Evolutionary conservation across 2,797 vertebrate genomes (phyloP), one percentile per base, ranked within the genome.

Genomic region (Lepilemur septentrionalis): DNA sequence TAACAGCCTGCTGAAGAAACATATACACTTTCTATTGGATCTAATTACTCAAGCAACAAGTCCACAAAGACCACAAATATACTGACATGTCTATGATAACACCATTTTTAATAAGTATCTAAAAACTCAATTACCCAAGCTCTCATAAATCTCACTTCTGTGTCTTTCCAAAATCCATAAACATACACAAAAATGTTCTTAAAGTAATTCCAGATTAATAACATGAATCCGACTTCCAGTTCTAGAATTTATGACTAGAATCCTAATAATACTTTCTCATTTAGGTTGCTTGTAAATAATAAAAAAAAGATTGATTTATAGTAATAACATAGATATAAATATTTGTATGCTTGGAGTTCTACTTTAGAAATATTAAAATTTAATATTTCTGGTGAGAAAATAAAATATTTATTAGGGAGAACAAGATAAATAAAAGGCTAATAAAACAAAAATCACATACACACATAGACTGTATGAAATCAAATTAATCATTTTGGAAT

Each of bases 151-250:
- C 80, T 94, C n/a, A 93, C 72, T 38, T 55, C 28, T 79, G 1
- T 35, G 79, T 85, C 61, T 65, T 63, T 92, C 38, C 25, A 92
- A 92, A 96, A 75, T 90, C 23, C 52, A 93, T 92, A 94, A 92
- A 94, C 48, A 93, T 67, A 95, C 7, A 90, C 18, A 72, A 79
- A 92, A 91, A 89, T 63, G 18, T 12, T 92, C 23, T 82, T 93
- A 70, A 86, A 72, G 57, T 75, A 93, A 95, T 48, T 92, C 28
- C 73, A 85, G 43, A 96, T 95, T 86, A 93, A 96, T 94, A 91
- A 92, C 15, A 85, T 67, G 55, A 96, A 82, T 94, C 50, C 72
- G 30, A 93, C 13, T 88, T 95, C 18, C 3, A 32, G 55, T 48
- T 88, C 9, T 46, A 59, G 43, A 85, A 70, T 81, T 96, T 93